Evolutionary conservation across 2,797 vertebrate genomes (phyloP).

Genomic region (Microtus obscurus): DNA sequence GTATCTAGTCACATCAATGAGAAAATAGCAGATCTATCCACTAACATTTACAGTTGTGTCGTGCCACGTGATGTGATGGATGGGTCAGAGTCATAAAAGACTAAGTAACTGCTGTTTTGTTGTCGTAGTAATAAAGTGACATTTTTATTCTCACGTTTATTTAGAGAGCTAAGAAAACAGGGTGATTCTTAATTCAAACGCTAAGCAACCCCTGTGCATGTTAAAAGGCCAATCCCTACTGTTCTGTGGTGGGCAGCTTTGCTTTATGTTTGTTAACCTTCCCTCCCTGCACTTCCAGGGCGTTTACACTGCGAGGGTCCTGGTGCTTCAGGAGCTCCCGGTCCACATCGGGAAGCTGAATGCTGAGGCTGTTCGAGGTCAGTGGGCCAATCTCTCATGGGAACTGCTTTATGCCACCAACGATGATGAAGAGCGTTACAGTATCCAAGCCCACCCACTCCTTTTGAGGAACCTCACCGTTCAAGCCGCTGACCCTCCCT

Average conservation of each 20-base stretch:
- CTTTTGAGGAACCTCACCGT: slow-evolving; percentile 96
- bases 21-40: neutral
- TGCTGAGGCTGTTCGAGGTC: slow-evolving; percentile 94
- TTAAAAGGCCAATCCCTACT: slow-evolving; percentile 38
- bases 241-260: neutral
- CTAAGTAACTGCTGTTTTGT: neutral
- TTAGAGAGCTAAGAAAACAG: slow-evolving; percentile 4
- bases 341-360: slow-evolving; percentile 95
- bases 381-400: slow-evolving; percentile 99
- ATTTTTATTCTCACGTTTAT: neutral
- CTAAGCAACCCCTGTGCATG: neutral
- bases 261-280: slow-evolving; percentile 12
- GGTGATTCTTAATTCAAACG: neutral
- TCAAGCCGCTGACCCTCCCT: slow-evolving; percentile 96
- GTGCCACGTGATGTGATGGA: neutral
- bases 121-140: neutral
- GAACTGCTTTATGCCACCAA: slow-evolving; percentile 98
- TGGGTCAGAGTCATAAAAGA: neutral
- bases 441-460: slow-evolving; percentile 97
- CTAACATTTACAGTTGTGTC: neutral
- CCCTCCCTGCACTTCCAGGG: slow-evolving; percentile 88
- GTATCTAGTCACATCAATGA: neutral
- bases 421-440: slow-evolving; percentile 98
- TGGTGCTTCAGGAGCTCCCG: slow-evolving; percentile 95
- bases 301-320: slow-evolving; percentile 95